phyloP scores from a whole-genome alignment of 2,888 invertebrate species.

The Ethmia dodecea region DNA sequence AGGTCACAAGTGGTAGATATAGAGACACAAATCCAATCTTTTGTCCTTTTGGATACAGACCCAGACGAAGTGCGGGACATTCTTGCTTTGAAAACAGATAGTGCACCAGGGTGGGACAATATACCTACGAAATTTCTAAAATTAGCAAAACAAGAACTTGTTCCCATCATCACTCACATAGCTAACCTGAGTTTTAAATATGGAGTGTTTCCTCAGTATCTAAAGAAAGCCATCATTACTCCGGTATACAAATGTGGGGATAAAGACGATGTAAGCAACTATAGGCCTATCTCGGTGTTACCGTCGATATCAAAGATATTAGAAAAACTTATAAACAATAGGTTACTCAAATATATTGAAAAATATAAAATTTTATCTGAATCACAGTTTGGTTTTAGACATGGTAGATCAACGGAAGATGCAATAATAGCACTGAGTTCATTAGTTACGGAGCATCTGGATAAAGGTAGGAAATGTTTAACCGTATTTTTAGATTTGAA shows the following conservation, averaged over 20 bases:
- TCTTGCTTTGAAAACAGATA: neutral
- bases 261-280: slow-evolving; percentile 5
- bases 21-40: neutral
- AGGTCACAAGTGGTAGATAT: neutral
- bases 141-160: slow-evolving; percentile 1
- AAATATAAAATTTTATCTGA: slow-evolving; percentile 1
- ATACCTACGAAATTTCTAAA: slow-evolving; percentile 1
- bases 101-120: too few relatives aligned
- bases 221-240: neutral
- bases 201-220: neutral
- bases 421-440: neutral
- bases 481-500: slow-evolving; percentile 4
- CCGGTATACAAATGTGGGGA: slow-evolving; percentile 1
- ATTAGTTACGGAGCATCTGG: neutral
- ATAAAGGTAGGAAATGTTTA: slow-evolving; percentile 5
- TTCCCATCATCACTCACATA: neutral
- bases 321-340: slow-evolving; percentile 5
- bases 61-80: neutral
- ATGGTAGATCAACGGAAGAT: slow-evolving; percentile 7
- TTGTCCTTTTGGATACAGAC: neutral
- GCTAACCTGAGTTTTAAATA: neutral
- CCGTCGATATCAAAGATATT: slow-evolving; percentile 5
- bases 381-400: slow-evolving; percentile 8
- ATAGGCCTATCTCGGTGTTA: slow-evolving; percentile 4
- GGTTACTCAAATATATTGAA: slow-evolving; percentile 3